These are phyloP conservation scores for Notarius quadriscutis DNA, from an alignment of 2,113 vertebrate species.

Conservation along the genomic window DNA sequence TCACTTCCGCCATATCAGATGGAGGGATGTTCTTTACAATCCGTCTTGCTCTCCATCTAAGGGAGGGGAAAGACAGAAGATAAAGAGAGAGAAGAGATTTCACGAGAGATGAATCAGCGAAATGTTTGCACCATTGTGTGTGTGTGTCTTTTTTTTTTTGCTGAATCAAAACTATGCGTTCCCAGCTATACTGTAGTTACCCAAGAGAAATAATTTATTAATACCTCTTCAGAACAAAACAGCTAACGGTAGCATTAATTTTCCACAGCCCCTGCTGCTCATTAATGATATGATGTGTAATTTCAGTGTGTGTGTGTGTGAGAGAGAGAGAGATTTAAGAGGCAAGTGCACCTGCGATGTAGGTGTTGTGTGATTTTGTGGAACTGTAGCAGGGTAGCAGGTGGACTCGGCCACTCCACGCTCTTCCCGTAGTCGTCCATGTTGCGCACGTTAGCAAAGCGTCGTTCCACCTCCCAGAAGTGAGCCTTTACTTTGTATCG, in stretches of 20 bases:
- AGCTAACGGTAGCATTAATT: neutral
- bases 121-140: neutral
- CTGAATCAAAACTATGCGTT: neutral
- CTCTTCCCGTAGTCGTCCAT: constrained; percentile 81
- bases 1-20: constrained; percentile 85
- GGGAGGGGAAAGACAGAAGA: neutral
- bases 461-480: constrained; percentile 79
- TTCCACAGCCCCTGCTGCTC: neutral
- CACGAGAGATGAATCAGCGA: neutral
- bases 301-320: neutral
- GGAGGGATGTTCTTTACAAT: constrained; percentile 91
- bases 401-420: constrained; percentile 80
- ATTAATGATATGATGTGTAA: constrained; percentile 1
- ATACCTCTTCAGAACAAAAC: neutral
- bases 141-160: neutral
- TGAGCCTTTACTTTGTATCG: constrained; percentile 85
- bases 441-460: constrained; percentile 76
- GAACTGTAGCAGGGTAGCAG: constrained; percentile 76
- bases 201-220: constrained; percentile 5
- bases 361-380: constrained; percentile 78
- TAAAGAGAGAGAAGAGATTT: neutral
- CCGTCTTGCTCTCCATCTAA: constrained; percentile 90
- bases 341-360: constrained; percentile 77
- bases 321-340: neutral
- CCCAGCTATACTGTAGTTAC: neutral